Conservation (phyloP, 2,888 invertebrate genomes). For the Enchytraeus crypticus region DNA sequence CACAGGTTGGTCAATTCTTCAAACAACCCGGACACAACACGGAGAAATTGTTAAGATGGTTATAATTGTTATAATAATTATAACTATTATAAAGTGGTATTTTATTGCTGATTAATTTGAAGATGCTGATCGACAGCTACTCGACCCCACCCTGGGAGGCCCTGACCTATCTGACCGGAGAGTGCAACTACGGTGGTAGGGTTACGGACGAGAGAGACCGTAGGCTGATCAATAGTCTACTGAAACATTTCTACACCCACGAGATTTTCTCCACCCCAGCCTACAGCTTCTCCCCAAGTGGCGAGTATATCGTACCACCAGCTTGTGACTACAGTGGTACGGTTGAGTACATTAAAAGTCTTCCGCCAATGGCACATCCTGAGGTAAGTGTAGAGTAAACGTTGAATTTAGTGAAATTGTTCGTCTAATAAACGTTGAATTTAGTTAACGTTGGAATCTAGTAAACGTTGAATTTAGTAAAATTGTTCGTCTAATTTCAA, state of each 20-base stretch:
- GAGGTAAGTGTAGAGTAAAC: conserved; percentile 32
- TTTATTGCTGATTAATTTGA: neutral
- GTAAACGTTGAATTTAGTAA: no score
- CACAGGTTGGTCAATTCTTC: no score
- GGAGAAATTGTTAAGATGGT: no score
- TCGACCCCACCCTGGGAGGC: conserved; percentile 46
- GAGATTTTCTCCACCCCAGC: conserved; percentile 34
- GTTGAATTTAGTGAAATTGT: no score
- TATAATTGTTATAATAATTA: no score
- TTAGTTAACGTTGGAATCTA: no score
- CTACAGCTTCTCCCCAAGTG: conserved; percentile 42
- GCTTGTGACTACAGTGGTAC: conserved; percentile 40
- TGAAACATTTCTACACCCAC: conserved; percentile 41
- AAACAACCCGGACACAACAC: no score
- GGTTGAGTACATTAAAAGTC: conserved; percentile 40
- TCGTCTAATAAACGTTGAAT: no score
- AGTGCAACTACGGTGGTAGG: conserved; percentile 49
- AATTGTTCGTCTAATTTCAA: no score
- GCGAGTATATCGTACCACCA: conserved; percentile 40
- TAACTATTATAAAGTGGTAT: no score
- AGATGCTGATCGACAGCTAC: conserved; percentile 49
- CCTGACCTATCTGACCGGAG: conserved; percentile 45
- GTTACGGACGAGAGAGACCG: conserved; percentile 47
- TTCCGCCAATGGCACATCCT: conserved; percentile 45
- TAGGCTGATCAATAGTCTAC: conserved; percentile 41